Percentiles rank a stretch among this genome's conserved stretches.
Evolutionary conservation across 2,113 vertebrate species (phyloP).

Genomic region (Rattus rattus): DNA sequence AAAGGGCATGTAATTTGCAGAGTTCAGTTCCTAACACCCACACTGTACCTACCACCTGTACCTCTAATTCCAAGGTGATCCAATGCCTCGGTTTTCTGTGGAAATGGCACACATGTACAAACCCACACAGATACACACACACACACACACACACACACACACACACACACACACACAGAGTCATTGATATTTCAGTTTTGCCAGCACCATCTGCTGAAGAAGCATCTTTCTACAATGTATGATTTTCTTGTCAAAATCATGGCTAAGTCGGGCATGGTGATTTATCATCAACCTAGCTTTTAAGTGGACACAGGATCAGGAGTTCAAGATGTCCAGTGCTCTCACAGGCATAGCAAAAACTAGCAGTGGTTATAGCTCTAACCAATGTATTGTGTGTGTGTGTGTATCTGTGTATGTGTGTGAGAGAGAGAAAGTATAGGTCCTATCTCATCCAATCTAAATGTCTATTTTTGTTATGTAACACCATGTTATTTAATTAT

Average conservation of each 20-base stretch:
- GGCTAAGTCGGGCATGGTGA: neutral
- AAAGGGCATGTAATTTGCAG: neutral
- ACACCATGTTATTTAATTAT: neutral
- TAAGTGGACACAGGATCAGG: neutral
- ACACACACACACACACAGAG: too few species aligned
- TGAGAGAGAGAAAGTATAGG: too few species aligned
- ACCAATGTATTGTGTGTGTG: too few species aligned
- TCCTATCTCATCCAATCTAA: neutral
- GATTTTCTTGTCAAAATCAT: neutral
- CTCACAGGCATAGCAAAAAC: too few species aligned
- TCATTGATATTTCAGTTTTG: neutral
- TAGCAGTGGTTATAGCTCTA: too few species aligned
- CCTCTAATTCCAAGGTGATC: neutral
- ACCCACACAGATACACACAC: neutral
- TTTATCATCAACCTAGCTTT: neutral
- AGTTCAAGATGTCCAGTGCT: neutral
- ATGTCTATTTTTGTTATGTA: neutral
- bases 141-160: too few species aligned
- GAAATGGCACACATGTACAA: neutral
- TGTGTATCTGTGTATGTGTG: too few species aligned
- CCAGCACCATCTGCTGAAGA: neutral
- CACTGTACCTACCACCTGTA: neutral
- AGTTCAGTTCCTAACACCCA: neutral
- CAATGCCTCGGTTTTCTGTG: neutral
- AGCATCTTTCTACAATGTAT: neutral